These are phyloP conservation scores for Malacosoma neustria DNA, from an alignment of 2,888 invertebrate genomes.

Conservation along the genomic window DNA sequence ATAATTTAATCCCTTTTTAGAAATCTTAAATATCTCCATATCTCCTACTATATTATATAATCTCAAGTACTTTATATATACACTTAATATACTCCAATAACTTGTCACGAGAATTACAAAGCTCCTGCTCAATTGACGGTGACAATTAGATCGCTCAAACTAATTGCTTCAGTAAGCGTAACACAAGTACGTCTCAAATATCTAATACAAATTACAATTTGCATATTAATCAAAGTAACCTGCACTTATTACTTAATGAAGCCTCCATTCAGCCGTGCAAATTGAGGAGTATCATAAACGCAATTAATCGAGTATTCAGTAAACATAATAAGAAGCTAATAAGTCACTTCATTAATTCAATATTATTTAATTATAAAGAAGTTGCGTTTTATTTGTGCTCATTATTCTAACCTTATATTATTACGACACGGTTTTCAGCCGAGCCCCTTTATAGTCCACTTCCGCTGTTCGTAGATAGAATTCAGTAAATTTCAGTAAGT, in stretches of 20 bases:
- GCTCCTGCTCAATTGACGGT: background rate
- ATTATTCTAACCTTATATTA: too few species aligned
- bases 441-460: too few species aligned
- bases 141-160: background rate
- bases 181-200: background rate
- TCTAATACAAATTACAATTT: background rate
- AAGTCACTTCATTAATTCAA: constrained; percentile 12
- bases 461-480: too few species aligned
- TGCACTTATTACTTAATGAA: constrained; percentile 3
- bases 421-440: too few species aligned
- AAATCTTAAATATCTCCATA: too few species aligned
- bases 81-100: too few species aligned
- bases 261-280: constrained; percentile 13
- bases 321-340: constrained; percentile 28
- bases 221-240: background rate
- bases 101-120: background rate
- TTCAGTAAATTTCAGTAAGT: too few species aligned
- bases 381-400: too few species aligned
- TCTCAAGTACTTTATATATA: too few species aligned
- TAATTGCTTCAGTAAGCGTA: background rate
- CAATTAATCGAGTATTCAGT: constrained; percentile 30
- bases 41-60: too few species aligned
- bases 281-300: constrained; percentile 17
- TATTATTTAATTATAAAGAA: too few species aligned
- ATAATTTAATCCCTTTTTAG: too few species aligned